Evolutionary conservation across 1,140 invertebrate genomes (phyloP).

Genomic region (Papilio glaucus): DNA sequence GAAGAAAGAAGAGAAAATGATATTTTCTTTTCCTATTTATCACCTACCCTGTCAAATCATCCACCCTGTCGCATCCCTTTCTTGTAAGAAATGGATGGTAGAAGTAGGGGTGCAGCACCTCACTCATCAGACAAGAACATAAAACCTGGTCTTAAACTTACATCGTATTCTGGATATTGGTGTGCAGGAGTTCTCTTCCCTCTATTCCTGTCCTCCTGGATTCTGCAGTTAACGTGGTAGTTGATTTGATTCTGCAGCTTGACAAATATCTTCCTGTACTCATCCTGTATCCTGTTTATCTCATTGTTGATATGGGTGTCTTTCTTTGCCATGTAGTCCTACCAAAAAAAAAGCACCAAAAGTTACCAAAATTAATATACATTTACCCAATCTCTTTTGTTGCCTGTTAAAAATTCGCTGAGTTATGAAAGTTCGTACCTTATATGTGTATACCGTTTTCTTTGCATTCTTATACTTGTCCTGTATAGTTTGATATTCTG

Average conservation of each 20-base stretch:
- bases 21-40: no score
- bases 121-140: no score
- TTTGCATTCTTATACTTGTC: conserved; percentile 84
- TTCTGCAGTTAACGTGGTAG: conserved; percentile 60
- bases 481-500: conserved; percentile 71
- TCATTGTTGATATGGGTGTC: conserved; percentile 79
- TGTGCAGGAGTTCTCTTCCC: conserved; percentile 49
- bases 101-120: not conserved
- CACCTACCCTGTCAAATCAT: no score
- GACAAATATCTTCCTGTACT: conserved; percentile 76
- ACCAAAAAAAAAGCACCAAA: conserved; percentile 44
- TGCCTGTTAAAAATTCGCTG: no score
- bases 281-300: conserved; percentile 77
- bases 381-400: no score
- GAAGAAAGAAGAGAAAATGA: no score
- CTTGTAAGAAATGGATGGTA: not conserved
- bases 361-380: not conserved
- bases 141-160: conserved; percentile 46
- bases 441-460: conserved; percentile 84
- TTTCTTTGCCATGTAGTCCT: conserved; percentile 80
- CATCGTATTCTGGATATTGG: conserved; percentile 54
- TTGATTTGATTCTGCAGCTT: conserved; percentile 71
- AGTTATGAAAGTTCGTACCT: no score
- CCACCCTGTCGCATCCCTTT: no score
- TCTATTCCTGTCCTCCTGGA: conserved; percentile 57